Evolutionary conservation across 2,113 vertebrate genomes (phyloP), one percentile per base, ranked within the genome.

Genomic region (Axis porcinus): DNA sequence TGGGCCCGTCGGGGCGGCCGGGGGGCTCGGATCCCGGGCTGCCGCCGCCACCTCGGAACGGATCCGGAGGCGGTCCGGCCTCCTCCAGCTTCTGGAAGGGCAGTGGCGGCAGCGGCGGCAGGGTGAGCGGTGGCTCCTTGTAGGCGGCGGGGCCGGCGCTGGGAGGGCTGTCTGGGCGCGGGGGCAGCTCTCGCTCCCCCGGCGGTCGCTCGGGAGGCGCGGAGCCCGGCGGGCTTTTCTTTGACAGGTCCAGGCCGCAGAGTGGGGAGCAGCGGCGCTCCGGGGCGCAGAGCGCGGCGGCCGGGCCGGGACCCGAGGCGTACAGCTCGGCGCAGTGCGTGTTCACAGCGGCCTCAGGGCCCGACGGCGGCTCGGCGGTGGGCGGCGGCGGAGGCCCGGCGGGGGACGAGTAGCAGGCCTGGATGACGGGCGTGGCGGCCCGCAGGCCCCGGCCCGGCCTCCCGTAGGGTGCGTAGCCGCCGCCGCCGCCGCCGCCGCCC

Each of bases 211-310:
- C 99, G 6, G 98, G 98, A 97, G 97, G 97, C 6, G 99, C 99
- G 88, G 98, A 99, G 98, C 98, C 99, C 27, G 98, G 99, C 97
- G 99, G 99, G 98, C 99, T 99, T 98, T 99, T 99, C 98, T 99
- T 99, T 98, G 99, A 99, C 95, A 99, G 99, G 98, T 99, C 99
- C 54, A 99, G 99, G 98, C 99, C 99, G 21, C 99, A 99, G 97
- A 99, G 99, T 0, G 99, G 99, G 8, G 99, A 99, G 99, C 99
- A 99, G 98, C 99, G 99, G 55, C 99, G 99, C 96, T 99, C 99
- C 0, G 99, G 99, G 0, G 99, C 95, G 96, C 99, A 99, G 33
- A 98, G 99, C 45, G 98, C 99, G 54, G 99, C 98, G 84, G 99
- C 96, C n/a, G 99, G 98, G 96, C 99, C 97, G 8, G 99, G 99